A percentile compares a stretch with the other conserved stretches of the same genome.
Evolutionary conservation across 2,797 vertebrate genomes (phyloP).

Genomic region (Psittacula derbiana): DNA sequence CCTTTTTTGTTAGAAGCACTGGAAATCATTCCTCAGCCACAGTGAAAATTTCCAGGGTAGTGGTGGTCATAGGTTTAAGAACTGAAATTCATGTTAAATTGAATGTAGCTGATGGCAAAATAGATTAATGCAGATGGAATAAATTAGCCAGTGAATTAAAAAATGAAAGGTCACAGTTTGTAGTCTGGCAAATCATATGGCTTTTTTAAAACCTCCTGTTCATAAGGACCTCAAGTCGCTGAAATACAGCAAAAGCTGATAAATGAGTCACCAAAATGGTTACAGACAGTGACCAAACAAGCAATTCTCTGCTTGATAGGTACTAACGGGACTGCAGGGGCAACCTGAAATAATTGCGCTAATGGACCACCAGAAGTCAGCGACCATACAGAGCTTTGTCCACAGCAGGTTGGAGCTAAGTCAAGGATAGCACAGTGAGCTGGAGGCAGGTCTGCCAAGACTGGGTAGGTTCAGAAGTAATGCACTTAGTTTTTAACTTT

Average conservation of each 20-base stretch:
- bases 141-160: slow-evolving; percentile 36
- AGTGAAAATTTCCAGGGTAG: background rate
- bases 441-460: background rate
- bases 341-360: slow-evolving; percentile 16
- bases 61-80: background rate
- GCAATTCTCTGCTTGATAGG: slow-evolving; percentile 15
- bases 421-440: background rate
- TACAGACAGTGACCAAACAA: slow-evolving; percentile 15
- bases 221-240: slow-evolving; percentile 25
- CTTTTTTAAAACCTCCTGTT: background rate
- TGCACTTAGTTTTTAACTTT: background rate
- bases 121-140: slow-evolving; percentile 6
- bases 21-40: background rate
- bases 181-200: background rate
- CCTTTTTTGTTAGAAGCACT: background rate
- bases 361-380: slow-evolving; percentile 22
- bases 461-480: background rate
- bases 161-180: background rate
- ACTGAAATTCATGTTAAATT: slow-evolving; percentile 28
- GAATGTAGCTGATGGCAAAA: slow-evolving; percentile 29
- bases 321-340: slow-evolving; percentile 24
- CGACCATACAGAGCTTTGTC: background rate
- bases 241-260: slow-evolving; percentile 33
- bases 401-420: background rate
- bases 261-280: slow-evolving; percentile 46